These are phyloP conservation scores for Pyrgilauda ruficollis DNA, from an alignment of 2,113 vertebrate genomes.

Conservation along the genomic window DNA sequence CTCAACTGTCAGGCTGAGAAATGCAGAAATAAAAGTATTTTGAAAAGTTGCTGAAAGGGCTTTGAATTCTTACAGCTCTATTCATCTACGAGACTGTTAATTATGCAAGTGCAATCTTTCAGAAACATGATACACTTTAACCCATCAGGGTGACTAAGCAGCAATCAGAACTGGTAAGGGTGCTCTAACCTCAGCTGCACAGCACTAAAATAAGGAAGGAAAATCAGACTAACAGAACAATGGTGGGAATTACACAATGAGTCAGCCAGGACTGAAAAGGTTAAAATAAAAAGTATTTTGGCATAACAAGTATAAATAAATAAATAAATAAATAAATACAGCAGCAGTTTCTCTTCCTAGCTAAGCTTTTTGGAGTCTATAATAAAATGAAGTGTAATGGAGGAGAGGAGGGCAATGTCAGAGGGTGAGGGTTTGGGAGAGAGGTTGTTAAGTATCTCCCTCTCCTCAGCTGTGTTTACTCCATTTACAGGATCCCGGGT, in stretches of 20 bases:
- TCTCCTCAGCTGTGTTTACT: conserved; percentile 40
- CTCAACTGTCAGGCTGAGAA: background rate
- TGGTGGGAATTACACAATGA: background rate
- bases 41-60: conserved; percentile 10
- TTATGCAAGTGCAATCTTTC: conserved; percentile 35
- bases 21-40: background rate
- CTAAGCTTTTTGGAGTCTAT: conserved; percentile 44
- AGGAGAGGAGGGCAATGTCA: conserved; percentile 38
- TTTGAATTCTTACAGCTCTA: conserved; percentile 6
- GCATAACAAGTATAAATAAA: conserved; percentile 19
- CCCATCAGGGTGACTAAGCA: background rate
- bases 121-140: conserved; percentile 31
- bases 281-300: conserved; percentile 29
- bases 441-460: conserved; percentile 57
- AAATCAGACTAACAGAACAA: background rate
- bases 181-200: background rate
- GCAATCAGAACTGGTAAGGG: conserved; percentile 7
- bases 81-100: background rate
- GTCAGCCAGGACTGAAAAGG: background rate
- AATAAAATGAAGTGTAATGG: conserved; percentile 56
- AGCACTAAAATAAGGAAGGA: background rate
- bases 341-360: conserved; percentile 29
- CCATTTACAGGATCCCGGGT: conserved; percentile 39
- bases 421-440: conserved; percentile 45
- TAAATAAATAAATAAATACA: background rate